phyloP scores from a whole-genome alignment of 1,140 invertebrate species.

The Antheraea pernyi region DNA sequence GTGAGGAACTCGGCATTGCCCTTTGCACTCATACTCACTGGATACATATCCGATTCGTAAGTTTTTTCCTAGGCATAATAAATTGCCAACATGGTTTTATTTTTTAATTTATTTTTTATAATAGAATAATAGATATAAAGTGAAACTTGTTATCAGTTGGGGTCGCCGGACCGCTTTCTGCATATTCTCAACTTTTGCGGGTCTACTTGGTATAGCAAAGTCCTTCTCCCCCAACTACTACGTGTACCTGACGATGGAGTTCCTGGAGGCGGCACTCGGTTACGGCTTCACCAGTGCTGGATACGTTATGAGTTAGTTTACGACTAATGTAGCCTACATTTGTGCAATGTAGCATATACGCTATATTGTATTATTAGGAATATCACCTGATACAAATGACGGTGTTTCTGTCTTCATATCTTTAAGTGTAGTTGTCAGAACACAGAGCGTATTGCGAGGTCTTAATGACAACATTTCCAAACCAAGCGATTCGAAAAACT shows the following conservation, averaged over 20 bases:
- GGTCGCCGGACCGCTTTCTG: constrained; percentile 79
- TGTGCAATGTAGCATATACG: too few relatives aligned
- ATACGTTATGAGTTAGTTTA: constrained; percentile 79
- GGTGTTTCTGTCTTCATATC: too few relatives aligned
- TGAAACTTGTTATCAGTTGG: constrained; percentile 51
- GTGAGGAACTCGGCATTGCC: constrained; percentile 86
- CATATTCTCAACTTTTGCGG: constrained; percentile 52
- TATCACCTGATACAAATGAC: too few relatives aligned
- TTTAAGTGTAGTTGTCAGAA: too few relatives aligned
- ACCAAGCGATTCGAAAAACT: too few relatives aligned
- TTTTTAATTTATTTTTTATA: too few relatives aligned
- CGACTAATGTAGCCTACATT: too few relatives aligned
- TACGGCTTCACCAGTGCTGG: constrained; percentile 80
- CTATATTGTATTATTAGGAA: too few relatives aligned
- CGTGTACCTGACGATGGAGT: constrained; percentile 78
- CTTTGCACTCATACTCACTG: constrained; percentile 83
- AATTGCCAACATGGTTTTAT: too few relatives aligned
- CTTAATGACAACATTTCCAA: too few relatives aligned
- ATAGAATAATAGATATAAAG: too few relatives aligned
- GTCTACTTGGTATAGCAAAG: constrained; percentile 74
- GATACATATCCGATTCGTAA: constrained; percentile 84
- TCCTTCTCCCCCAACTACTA: constrained; percentile 79
- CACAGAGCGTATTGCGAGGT: too few relatives aligned
- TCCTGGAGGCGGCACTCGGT: constrained; percentile 75
- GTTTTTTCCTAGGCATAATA: neutral